Evolutionary conservation across 1,140 invertebrate genomes (phyloP), one percentile per base, ranked within the genome.

Genomic region (Myzus persicae): DNA sequence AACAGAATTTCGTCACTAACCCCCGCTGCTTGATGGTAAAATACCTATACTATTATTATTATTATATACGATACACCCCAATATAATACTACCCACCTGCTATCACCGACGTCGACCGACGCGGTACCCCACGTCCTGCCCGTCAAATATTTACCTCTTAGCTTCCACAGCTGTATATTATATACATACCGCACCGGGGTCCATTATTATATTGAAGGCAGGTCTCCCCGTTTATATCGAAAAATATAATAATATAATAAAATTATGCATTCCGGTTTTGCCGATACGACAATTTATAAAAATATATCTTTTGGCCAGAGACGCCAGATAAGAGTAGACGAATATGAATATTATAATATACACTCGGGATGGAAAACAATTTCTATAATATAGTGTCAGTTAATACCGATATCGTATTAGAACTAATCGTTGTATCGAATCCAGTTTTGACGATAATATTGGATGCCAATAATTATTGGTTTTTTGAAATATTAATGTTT

Each of bases 1-100:
- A 91, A 76, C 54, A 42, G 40, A 91, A 91, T 91, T 81, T 91
- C 42, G 14, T 36, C 54, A 40, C 24, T 36, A 31, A 59, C 89
- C 24, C 42, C 82, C 7, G 22, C 36, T 40, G 82, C 40, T 36
- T 18, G 8, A 82, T 7, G 81, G 38, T 38, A 82, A 40, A 40
- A 82, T 40, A 82, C 38, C 81, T 40, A 82, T 40, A 51, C 24
- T 51, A 51, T 22, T 51, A 51, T 51, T 51, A 51, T 51, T 24
- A 51, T 51, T 51, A 22, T 22, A 51, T 7, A 51, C 48, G 48
- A 51, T 51, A 51, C 48, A 51, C 48, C 22, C 48, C 20, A 22
- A 51, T 51, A 51, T 11, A 9, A 26, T 11, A 26, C 59, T 5
- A 67, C 59, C 59, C 31, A 14, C 11, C 59, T 51, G 48, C 20